Evolutionary conservation across 2,888 invertebrate genomes (phyloP).

Genomic region (Pimpla rufipes): DNA sequence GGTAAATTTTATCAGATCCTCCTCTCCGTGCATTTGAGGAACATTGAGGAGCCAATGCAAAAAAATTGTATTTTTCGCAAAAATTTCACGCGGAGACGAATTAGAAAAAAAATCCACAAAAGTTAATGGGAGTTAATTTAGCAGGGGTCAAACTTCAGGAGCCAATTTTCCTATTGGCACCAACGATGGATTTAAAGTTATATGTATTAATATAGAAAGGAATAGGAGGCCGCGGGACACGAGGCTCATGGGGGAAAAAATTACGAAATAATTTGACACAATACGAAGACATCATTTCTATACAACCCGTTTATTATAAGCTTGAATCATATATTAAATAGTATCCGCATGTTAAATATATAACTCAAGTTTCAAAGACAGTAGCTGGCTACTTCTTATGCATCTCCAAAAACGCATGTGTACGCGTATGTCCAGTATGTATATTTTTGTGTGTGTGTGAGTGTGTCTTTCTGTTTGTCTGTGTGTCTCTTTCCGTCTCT

Average conservation of each 20-base stretch:
- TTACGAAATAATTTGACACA: slow-evolving; percentile 20
- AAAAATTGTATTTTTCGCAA: not conserved
- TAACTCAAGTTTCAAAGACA: slow-evolving; percentile 81
- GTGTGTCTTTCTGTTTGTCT: slow-evolving; percentile 64
- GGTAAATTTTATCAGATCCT: too few relatives aligned
- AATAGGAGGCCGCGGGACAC: not conserved
- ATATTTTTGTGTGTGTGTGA: slow-evolving; percentile 54
- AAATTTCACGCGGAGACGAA: too few relatives aligned
- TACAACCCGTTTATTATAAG: slow-evolving; percentile 84
- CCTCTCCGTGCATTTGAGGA: too few relatives aligned
- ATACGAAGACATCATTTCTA: slow-evolving; percentile 72
- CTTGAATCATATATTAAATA: slow-evolving; percentile 84
- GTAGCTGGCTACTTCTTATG: slow-evolving; percentile 73
- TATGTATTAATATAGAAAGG: not conserved
- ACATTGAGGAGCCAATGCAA: too few relatives aligned
- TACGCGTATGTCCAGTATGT: slow-evolving; percentile 57
- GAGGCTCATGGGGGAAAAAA: not conserved
- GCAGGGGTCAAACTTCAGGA: too few relatives aligned
- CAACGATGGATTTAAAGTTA: too few relatives aligned
- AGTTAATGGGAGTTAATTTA: too few relatives aligned
- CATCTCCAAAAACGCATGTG: slow-evolving; percentile 64
- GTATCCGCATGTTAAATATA: slow-evolving; percentile 81
- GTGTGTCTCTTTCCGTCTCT: not conserved
- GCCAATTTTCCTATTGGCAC: too few relatives aligned
- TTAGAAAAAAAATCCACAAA: too few relatives aligned